Base-by-base conservation (phyloP, 2,888 invertebrate genomes). In the Hyposoter didymator region DNA sequence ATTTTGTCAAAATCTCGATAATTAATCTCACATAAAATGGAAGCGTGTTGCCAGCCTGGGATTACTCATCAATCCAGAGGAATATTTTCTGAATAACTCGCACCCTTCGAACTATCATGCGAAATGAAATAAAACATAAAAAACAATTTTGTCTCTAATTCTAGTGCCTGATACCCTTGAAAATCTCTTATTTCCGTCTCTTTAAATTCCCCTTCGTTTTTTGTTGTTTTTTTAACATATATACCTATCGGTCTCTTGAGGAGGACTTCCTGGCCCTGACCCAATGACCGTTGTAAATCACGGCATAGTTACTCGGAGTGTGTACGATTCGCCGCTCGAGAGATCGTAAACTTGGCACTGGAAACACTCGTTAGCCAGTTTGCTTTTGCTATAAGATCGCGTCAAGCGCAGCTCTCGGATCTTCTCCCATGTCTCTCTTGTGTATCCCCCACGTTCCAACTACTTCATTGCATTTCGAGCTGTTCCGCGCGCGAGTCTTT, bases 271-370 rank as follows among this genome's bases (percentile, higher is more conserved):
- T 74, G 88, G 87, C 88, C 88, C 82, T 88, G 89, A 88, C 88
- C 88, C 89, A 89, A 89, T 89, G 89, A 89, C 88, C 89, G 85
- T 87, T 87, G 88, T 89, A 89, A 89, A 89, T 89, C 89, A 89
- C 87, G 78, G 69, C 78, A 62, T 32, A 80, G 76, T 28, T 66
- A 47, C 45, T 22, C 59, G 7, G 17, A 17, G 49, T 39, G 78
- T 84, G 83, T 84, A 83, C 75, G 82, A 87, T 86, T 84, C 84
- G 72, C 78, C 80, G 85, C 73, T 84, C 75, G 83, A 43, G 66
- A 66, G 84, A 85, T 89, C 89, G 88, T 89, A 89, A 89, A 89
- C 87, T 87, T 87, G 86, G 87, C 88, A 85, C 82, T 87, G 85
- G 73, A 74, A 84, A 86, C 82, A 82, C 88, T 89, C 85, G 88